phyloP scores from a whole-genome alignment of 1,140 invertebrate genomes.

The Lasioglossum baleicum region DNA sequence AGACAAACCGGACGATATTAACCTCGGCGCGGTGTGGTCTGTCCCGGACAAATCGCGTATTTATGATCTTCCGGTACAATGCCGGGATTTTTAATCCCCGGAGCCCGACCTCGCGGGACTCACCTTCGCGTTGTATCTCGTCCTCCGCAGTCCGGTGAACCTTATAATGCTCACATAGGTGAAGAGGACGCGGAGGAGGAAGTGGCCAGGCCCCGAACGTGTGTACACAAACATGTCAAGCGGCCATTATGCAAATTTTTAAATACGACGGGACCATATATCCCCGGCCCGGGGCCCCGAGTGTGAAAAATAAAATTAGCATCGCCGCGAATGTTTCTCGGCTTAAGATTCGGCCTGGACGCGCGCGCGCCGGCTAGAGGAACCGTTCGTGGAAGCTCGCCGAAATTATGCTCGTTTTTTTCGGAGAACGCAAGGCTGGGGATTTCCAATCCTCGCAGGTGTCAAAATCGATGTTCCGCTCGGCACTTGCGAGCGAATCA shows the following conservation, averaged over 20 bases:
- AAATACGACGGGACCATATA: constrained; percentile 75
- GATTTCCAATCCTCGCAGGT: not conserved
- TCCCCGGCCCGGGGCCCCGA: constrained; percentile 46
- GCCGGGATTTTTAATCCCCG: constrained; percentile 73
- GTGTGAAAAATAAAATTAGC: constrained; percentile 77
- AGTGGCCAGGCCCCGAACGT: constrained; percentile 30
- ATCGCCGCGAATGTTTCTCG: constrained; percentile 68
- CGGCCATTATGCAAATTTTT: constrained; percentile 78
- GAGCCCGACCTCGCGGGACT: constrained; percentile 52
- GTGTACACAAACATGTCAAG: constrained; percentile 78
- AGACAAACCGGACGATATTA: constrained; percentile 58
- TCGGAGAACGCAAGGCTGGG: not conserved
- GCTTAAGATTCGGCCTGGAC: constrained; percentile 50
- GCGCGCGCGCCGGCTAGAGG: constrained; percentile 16
- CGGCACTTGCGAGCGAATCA: no score
- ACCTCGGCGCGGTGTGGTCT: constrained; percentile 61
- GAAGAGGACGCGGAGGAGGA: constrained; percentile 34
- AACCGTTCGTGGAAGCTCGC: not conserved
- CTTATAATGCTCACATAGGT: constrained; percentile 51
- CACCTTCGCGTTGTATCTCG: constrained; percentile 52
- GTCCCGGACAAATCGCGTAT: constrained; percentile 75
- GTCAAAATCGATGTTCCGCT: not conserved
- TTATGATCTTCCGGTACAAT: constrained; percentile 74
- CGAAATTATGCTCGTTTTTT: constrained; percentile 22
- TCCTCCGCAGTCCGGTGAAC: constrained; percentile 21